Evolutionary conservation across 2,888 invertebrate species (phyloP), one percentile per base, ranked within the genome.

Genomic region (Flexamia atlantica): DNA sequence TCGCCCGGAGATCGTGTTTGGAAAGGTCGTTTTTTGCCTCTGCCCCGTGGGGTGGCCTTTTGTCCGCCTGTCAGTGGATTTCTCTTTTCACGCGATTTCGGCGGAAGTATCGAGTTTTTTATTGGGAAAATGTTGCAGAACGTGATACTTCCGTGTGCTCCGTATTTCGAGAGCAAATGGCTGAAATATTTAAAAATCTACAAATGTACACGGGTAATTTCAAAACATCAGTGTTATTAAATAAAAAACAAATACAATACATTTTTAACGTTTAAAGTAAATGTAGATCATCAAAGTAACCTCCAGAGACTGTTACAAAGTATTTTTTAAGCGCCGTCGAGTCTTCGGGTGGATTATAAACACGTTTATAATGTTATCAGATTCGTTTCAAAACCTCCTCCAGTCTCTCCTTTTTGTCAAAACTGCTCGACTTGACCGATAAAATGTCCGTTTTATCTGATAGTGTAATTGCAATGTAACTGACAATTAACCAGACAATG

Each of bases 41-140:
- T 36, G 32, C 7, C 70, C 72, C 20, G 28, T 14, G 14, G 50
- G 72, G 72, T 17, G 10, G 72, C 28, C 46, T 28, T 76, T 76
- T 76, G 28, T 76, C 7, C 17, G 46, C 46, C 28, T 76, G 74
- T 76, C 74, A 46, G 7, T 76, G 20, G 17, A 25, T n/a, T 40
- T 46, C 25, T 46, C 42, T 46, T 76, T 76, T 76, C 72, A 76
- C 46, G 46, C 74, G 10, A 76, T 76, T 50, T 40, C 14, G 23
- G 20, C 74, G 74, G 50, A 46, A 25, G 64, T 28, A 46, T 42
- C 70, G 64, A 32, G 36, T 70, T 70, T 76, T 76, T 64, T 64
- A 9, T 30, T 17, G 30, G 7, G 14, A 28, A 14, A 25, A 64
- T 64, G 53, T 53, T 53, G 20, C 53, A 64, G 64, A 64, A 64